phyloP scores from a whole-genome alignment of 53 echinoderm and acorn worm species.

The Zoroaster sp. region DNA sequence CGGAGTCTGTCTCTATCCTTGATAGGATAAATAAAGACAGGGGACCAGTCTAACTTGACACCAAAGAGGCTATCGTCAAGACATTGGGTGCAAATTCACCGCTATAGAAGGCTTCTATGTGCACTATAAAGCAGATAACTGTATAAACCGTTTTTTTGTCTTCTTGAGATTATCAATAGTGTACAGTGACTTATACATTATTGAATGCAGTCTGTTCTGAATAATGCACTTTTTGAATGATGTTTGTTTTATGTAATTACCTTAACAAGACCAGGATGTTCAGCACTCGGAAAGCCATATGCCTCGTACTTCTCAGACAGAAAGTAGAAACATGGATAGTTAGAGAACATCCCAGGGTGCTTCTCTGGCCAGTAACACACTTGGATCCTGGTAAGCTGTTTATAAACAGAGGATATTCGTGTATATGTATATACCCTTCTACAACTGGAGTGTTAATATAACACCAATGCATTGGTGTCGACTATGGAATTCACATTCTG shows the following conservation, averaged over 20 bases:
- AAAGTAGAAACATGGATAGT: constrained; percentile 70
- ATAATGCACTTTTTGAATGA: not conserved
- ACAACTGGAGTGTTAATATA: too few species aligned
- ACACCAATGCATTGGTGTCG: not conserved
- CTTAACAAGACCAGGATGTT: constrained; percentile 79
- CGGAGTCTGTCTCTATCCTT: too few species aligned
- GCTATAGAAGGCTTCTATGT: too few species aligned
- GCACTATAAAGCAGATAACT: too few species aligned
- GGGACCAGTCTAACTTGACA: too few species aligned
- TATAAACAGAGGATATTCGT: too few species aligned
- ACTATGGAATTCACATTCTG: not conserved
- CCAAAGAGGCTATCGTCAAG: too few species aligned
- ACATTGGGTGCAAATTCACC: too few species aligned
- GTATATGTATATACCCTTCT: too few species aligned
- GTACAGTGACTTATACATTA: not conserved
- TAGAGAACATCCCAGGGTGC: constrained; percentile 43
- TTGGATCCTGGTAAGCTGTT: constrained; percentile 58
- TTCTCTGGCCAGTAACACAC: constrained; percentile 81
- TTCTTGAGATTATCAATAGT: not conserved
- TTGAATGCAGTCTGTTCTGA: not conserved
- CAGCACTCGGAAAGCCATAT: constrained; percentile 61
- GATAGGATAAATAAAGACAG: too few species aligned
- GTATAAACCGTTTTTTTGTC: too few species aligned
- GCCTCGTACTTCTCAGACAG: constrained; percentile 57
- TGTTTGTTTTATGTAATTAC: constrained; percentile 2